Conservation (phyloP, 2,113 vertebrate genomes). For the Recurvirostra avosetta region DNA sequence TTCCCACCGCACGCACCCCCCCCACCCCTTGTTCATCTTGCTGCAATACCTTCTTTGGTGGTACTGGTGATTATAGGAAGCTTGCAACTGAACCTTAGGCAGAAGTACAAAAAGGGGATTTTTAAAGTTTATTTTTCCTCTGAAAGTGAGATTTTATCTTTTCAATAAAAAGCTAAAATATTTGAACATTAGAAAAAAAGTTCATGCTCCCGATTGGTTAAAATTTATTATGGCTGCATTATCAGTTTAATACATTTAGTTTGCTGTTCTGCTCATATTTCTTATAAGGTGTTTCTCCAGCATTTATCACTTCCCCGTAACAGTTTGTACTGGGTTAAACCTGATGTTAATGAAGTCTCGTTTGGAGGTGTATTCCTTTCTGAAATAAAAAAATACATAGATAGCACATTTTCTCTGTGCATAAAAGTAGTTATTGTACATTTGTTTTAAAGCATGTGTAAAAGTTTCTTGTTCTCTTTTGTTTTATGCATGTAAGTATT, state of each 20-base stretch:
- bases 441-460: not conserved
- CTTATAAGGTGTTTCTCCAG: not conserved
- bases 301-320: not conserved
- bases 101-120: constrained; percentile 8
- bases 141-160: not conserved
- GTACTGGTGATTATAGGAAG: constrained; percentile 41
- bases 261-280: constrained; percentile 16
- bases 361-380: not conserved
- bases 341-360: not conserved
- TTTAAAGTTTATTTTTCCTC: constrained; percentile 38
- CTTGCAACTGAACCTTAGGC: constrained; percentile 30
- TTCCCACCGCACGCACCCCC: not conserved
- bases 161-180: constrained; percentile 27
- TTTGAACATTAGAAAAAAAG: constrained; percentile 9
- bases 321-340: not conserved
- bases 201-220: not conserved
- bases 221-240: not conserved
- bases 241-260: not conserved
- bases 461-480: not conserved
- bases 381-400: not conserved
- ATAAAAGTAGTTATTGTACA: not conserved
- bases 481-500: not conserved
- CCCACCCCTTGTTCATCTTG: not conserved
- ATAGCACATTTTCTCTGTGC: not conserved
- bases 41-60: constrained; percentile 73